Base-by-base conservation (phyloP, 1,140 invertebrate genomes). In the Druon quercuslanigerum region DNA sequence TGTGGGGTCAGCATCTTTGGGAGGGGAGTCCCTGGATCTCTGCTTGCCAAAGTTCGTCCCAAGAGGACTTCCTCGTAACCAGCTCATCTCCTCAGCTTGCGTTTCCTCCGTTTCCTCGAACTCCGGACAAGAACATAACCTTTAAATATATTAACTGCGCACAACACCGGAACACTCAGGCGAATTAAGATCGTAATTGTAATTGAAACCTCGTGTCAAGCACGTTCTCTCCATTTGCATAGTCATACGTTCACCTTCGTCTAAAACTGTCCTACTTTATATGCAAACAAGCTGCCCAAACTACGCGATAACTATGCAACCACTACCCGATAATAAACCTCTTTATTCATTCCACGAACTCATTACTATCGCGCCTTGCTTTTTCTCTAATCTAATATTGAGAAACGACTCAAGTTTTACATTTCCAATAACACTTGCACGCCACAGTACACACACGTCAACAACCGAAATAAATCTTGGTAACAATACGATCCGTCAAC, bases 1-100 rank as follows among this genome's bases (percentile, higher is more conserved):
- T 50, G 94, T 93, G 0, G 95, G 95, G 92, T 97, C 96, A 81
- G 92, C 91, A 77, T 93, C 91, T 76, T 92, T 93, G 0, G 92
- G 89, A 5, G 92, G 90, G 46, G 92, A 92, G 73, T 91, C 89
- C 72, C 88, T 87, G 0, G 89, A 85, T 9, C 89, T 87, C 75
- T 90, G 90, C 71, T 89, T 89, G 50, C 85, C 92, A 54, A 94
- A 92, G 80, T 92, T 93, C 74, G 91, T 91, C 74, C 93, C 91
- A 84, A 94, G 88, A 12, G 94, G 93, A 81, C 93, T 94, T 78
- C 87, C 92, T 54, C 93, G 89, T 72, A 95, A 89, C 94, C 94
- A 95, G 85, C 94, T 95, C 94, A 95, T 95, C 72, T 87, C 79
- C 72, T 79, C 72, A 78, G 77, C 74, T 74, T 76, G 9, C 12